Evolutionary conservation across 2,113 vertebrate genomes (phyloP), one percentile per base, ranked within the genome.

Genomic region (Pterophyllum scalare): DNA sequence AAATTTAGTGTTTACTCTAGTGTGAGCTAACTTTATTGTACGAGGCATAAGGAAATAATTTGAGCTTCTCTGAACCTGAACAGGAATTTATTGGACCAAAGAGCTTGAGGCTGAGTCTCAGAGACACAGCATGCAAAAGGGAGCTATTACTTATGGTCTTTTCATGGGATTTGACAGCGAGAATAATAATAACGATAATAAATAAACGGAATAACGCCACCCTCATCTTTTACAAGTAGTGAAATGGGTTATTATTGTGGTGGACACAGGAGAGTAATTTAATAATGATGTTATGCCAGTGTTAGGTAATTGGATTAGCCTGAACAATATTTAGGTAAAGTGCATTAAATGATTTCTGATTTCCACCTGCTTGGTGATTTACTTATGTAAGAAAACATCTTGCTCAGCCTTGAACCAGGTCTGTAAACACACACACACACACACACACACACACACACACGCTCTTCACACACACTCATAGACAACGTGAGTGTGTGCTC

Each of bases 311-410:
- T 85, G 72, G 87, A 91, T 93, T 78, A 90, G 28, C 22, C 46
- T 67, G 65, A 60, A 28, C 24, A 40, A 46, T 65, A 54, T 79
- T 59, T 46, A 80, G 49, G 54, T 83, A 61, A 64, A 40, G 82
- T 85, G 77, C 60, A 77, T 89, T 85, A 80, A 87, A 80, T 83
- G 75, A 81, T 89, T 83, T 87, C 26, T 85, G 79, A 75, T 92
- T 81, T 86, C 59, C 80, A 82, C 85, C 84, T 88, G 90, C 74
- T 83, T 24, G 20, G 38, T 62, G 80, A 77, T 82, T 79, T 61
- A 62, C 81, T 81, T 83, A 76, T 52, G 24, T 80, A 87, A 85
- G 74, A 65, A 89, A 77, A 54, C 81, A 77, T 38, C 33, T 24
- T 2, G 35, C 35, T 22, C 77, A 10, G 54, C 43, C 14, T 75